Conservation (phyloP, 2,888 invertebrate species). For the Molorchus minor region DNA sequence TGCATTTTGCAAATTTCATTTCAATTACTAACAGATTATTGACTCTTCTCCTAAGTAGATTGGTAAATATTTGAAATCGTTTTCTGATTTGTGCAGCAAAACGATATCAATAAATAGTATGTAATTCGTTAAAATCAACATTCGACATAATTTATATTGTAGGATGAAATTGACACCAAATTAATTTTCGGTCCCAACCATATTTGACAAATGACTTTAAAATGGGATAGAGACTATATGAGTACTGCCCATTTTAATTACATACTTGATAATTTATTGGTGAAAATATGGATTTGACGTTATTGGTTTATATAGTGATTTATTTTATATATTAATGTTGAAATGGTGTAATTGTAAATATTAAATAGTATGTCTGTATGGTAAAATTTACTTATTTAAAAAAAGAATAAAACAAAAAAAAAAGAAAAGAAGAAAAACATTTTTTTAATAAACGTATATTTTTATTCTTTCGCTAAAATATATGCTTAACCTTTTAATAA, state of each 20-base stretch:
- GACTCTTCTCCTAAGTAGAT: neutral
- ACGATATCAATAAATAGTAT: constrained; percentile 25
- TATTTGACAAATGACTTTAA: constrained; percentile 49
- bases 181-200: constrained; percentile 48
- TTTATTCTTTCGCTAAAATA: no score
- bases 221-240: constrained; percentile 48
- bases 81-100: constrained; percentile 5
- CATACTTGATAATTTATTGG: constrained; percentile 44
- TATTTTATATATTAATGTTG: constrained; percentile 2
- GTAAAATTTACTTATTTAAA: neutral
- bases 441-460: no score
- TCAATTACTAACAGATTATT: neutral
- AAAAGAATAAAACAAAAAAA: neutral
- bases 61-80: neutral
- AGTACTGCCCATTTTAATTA: constrained; percentile 51
- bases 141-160: constrained; percentile 49
- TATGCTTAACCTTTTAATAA: no score
- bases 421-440: no score
- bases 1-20: neutral
- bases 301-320: constrained; percentile 39
- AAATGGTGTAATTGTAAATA: neutral
- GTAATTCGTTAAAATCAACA: constrained; percentile 31
- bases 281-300: constrained; percentile 46
- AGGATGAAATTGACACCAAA: constrained; percentile 53
- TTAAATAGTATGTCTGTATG: neutral